Percentiles rank a stretch among this genome's conserved stretches.
Evolutionary conservation across 2,113 vertebrate species (phyloP).

Genomic region (Probosciger aterrimus): DNA sequence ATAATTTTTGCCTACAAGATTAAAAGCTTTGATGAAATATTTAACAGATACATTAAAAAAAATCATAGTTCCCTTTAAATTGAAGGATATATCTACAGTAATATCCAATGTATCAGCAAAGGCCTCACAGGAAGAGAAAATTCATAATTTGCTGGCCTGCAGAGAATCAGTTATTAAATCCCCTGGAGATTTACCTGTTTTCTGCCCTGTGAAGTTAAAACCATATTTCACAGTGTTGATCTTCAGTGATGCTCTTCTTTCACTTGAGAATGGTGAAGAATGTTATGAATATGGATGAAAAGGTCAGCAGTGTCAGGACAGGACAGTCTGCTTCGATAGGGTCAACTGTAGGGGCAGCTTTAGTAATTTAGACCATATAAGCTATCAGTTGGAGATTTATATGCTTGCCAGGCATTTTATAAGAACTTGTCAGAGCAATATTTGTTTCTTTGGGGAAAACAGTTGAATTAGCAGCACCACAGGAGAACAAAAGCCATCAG

Average conservation of each 20-base stretch:
- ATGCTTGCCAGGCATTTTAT: neutral
- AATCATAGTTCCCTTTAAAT: neutral
- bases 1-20: neutral
- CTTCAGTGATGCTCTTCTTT: neutral
- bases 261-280: neutral
- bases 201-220: neutral
- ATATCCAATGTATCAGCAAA: neutral
- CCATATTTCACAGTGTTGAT: neutral
- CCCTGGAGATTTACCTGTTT: neutral
- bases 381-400: neutral
- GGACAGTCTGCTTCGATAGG: neutral
- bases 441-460: neutral
- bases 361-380: neutral
- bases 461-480: neutral
- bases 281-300: neutral
- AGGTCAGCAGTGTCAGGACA: neutral
- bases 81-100: neutral
- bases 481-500: neutral
- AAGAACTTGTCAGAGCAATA: neutral
- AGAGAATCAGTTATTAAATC: neutral
- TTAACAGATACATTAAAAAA: neutral
- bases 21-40: conserved; percentile 18
- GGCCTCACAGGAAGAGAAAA: neutral
- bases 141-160: neutral
- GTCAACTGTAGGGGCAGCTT: neutral